These are phyloP conservation scores for Platyrinchus mystaceus DNA, from an alignment of 2,797 vertebrate genomes.

Conservation along the genomic window DNA sequence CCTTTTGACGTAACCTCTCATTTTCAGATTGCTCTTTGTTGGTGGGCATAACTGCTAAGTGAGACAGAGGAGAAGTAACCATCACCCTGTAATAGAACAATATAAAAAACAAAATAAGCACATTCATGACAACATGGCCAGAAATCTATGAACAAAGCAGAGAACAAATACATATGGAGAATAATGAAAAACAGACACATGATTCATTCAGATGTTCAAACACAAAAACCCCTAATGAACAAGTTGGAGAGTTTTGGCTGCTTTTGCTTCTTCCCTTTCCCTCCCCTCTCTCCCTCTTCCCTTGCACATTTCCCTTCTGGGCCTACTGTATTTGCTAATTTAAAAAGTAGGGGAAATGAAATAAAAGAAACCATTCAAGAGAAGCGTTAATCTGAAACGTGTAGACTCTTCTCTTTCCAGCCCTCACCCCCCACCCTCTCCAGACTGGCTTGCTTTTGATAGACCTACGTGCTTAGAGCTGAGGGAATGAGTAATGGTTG, in stretches of 20 bases:
- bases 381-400: slow-evolving; percentile 31
- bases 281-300: neutral
- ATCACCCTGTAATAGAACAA: slow-evolving; percentile 30
- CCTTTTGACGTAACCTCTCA: slow-evolving; percentile 36
- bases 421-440: neutral
- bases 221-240: slow-evolving; percentile 7
- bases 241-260: slow-evolving; percentile 12
- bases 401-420: slow-evolving; percentile 12
- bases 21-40: slow-evolving; percentile 61
- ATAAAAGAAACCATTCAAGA: slow-evolving; percentile 34
- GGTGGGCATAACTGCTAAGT: slow-evolving; percentile 30
- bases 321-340: slow-evolving; percentile 46
- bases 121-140: slow-evolving; percentile 38
- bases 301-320: slow-evolving; percentile 26
- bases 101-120: slow-evolving; percentile 53
- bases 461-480: slow-evolving; percentile 52
- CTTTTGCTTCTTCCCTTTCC: slow-evolving; percentile 23
- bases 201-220: slow-evolving; percentile 63
- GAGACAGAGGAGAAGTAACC: slow-evolving; percentile 12
- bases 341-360: slow-evolving; percentile 42
- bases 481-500: slow-evolving; percentile 71
- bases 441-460: slow-evolving; percentile 45
- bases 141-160: slow-evolving; percentile 62
- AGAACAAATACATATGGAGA: slow-evolving; percentile 34
- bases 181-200: slow-evolving; percentile 66